phyloP scores from a whole-genome alignment of 1,140 invertebrate genomes.

The Pseudomyrmex flavicornis region DNA sequence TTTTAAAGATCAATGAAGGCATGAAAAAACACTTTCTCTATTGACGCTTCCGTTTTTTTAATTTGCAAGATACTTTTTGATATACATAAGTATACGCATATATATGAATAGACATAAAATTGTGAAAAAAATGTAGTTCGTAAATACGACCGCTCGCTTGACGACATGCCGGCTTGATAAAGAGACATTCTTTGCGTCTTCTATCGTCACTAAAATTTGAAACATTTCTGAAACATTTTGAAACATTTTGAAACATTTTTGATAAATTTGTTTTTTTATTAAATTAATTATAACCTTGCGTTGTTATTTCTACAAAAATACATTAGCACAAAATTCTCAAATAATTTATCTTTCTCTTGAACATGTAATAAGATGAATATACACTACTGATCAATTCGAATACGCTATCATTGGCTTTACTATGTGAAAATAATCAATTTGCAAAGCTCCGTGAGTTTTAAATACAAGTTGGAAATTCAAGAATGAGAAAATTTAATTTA shows the following conservation, averaged over 20 bases:
- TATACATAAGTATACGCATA: background rate
- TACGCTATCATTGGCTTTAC: too few relatives aligned
- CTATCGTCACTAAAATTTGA: background rate
- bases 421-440: too few relatives aligned
- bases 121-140: slow-evolving; percentile 8
- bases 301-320: slow-evolving; percentile 32
- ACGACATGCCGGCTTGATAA: slow-evolving; percentile 49
- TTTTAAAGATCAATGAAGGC: slow-evolving; percentile 68
- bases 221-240: background rate
- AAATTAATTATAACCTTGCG: background rate
- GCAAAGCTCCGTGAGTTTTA: too few relatives aligned
- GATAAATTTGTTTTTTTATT: background rate
- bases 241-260: background rate
- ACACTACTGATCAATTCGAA: too few relatives aligned
- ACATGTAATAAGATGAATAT: too few relatives aligned
- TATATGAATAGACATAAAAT: background rate
- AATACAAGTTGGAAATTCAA: too few relatives aligned
- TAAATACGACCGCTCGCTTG: slow-evolving; percentile 67
- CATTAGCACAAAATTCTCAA: slow-evolving; percentile 16
- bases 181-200: slow-evolving; percentile 61
- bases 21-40: slow-evolving; percentile 45
- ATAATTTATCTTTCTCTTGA: background rate
- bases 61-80: slow-evolving; percentile 13
- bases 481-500: too few relatives aligned
- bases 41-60: slow-evolving; percentile 55